A percentile compares a stretch with the other conserved stretches of the same genome.
phyloP scores from a whole-genome alignment of 2,113 vertebrate species.

The Toxotes jaculatrix region DNA sequence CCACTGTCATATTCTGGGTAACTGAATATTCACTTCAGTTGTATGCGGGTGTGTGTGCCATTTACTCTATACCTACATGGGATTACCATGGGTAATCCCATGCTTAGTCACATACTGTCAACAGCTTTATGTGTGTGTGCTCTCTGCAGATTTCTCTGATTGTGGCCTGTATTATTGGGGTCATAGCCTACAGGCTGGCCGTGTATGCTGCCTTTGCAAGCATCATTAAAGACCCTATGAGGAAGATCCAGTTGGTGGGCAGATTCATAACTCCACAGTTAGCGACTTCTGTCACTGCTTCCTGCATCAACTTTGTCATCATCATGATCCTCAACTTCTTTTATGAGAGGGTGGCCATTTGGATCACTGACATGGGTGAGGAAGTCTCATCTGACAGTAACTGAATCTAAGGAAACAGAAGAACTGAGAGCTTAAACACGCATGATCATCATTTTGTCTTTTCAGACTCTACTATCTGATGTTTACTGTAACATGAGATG shows the following conservation, averaged over 20 bases:
- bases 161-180: conserved; percentile 92
- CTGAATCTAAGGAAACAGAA: neutral
- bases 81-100: neutral
- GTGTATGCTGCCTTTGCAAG: conserved; percentile 94
- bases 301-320: conserved; percentile 95
- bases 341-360: conserved; percentile 94
- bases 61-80: neutral
- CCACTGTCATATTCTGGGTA: conserved; percentile 95
- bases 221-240: conserved; percentile 89
- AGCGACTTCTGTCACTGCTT: conserved; percentile 93
- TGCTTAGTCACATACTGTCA: neutral
- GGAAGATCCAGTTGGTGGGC: conserved; percentile 88
- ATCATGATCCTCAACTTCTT: conserved; percentile 98
- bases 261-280: conserved; percentile 93
- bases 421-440: neutral
- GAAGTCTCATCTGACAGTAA: neutral
- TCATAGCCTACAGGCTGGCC: conserved; percentile 94
- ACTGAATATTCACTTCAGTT: conserved; percentile 29
- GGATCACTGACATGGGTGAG: conserved; percentile 98
- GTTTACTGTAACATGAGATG: neutral
- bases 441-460: neutral
- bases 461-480: neutral
- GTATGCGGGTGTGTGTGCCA: neutral
- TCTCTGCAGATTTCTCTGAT: conserved; percentile 89
- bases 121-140: neutral